Conservation (phyloP, 64 coral and sea anemone species). For the Catalaphyllia jardinei region DNA sequence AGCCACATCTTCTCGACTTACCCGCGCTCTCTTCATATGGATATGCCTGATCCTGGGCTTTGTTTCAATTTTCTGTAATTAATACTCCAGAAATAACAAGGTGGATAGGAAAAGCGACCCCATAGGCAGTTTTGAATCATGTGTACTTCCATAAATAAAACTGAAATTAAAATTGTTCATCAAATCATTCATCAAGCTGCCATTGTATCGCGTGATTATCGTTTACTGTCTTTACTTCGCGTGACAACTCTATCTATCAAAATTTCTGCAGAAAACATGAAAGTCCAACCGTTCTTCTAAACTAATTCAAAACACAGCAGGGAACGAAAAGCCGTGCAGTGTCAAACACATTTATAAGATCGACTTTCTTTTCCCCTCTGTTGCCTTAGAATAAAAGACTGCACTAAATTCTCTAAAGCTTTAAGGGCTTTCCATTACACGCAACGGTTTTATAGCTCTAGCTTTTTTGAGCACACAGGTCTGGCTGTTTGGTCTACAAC, state of each 20-base stretch:
- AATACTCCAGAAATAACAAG: too few species aligned
- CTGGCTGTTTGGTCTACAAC: background rate
- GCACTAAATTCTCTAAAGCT: background rate
- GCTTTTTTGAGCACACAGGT: background rate
- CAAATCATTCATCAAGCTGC: conserved; percentile 10
- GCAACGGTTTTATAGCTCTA: background rate
- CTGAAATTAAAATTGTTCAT: background rate
- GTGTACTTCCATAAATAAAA: background rate
- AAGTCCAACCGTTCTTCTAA: background rate
- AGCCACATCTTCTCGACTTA: too few species aligned
- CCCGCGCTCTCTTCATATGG: too few species aligned
- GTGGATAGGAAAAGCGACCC: background rate
- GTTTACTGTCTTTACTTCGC: background rate
- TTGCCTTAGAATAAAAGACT: conserved; percentile 23
- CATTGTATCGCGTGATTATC: conserved; percentile 4
- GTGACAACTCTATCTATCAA: conserved; percentile 32
- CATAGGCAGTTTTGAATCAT: background rate
- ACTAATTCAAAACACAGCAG: conserved; percentile 39
- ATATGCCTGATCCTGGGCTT: too few species aligned
- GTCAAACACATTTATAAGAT: background rate
- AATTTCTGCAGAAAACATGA: background rate
- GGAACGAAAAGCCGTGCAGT: background rate
- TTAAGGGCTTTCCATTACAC: background rate
- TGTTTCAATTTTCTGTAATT: too few species aligned
- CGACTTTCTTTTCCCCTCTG: conserved; percentile 4